phyloP scores from a whole-genome alignment of 2,113 vertebrate genomes.

The Austrofundulus limnaeus region DNA sequence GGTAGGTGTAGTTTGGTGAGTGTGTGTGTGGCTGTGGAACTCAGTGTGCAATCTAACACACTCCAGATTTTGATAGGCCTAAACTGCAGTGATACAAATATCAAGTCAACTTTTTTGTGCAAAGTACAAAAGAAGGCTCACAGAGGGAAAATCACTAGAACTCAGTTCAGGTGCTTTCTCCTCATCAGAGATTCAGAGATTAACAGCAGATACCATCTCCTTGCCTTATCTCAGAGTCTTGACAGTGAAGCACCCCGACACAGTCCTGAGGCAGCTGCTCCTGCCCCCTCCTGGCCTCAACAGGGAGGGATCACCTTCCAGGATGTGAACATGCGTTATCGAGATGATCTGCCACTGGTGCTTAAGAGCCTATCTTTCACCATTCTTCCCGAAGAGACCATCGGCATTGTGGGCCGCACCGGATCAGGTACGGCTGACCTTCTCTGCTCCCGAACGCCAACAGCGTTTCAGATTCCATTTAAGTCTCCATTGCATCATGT shows the following conservation, averaged over 20 bases:
- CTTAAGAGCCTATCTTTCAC: constrained; percentile 80
- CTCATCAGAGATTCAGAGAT: constrained; percentile 52
- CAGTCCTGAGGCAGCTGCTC: constrained; percentile 46
- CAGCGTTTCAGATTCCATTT: constrained; percentile 16
- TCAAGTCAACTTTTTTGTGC: constrained; percentile 23
- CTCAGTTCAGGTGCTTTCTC: constrained; percentile 33
- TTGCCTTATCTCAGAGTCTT: constrained; percentile 69
- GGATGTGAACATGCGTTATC: constrained; percentile 82
- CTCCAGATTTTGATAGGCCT: not conserved
- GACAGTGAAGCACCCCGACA: constrained; percentile 73
- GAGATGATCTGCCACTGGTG: constrained; percentile 76
- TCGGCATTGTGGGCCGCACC: constrained; percentile 84
- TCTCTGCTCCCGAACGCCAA: not conserved
- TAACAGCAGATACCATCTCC: constrained; percentile 39
- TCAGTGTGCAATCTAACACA: constrained; percentile 34
- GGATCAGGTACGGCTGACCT: constrained; percentile 77
- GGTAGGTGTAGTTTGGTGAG: constrained; percentile 65
- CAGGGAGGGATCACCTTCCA: constrained; percentile 78
- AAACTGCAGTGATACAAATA: constrained; percentile 37
- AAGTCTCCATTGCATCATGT: not conserved
- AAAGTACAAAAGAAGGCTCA: constrained; percentile 34
- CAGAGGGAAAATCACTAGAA: constrained; percentile 30
- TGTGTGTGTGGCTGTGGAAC: constrained; percentile 31
- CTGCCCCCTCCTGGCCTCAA: constrained; percentile 77
- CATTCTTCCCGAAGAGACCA: constrained; percentile 77